Base-by-base conservation (phyloP, 2,888 invertebrate species). In the Loripinus fragilis region DNA sequence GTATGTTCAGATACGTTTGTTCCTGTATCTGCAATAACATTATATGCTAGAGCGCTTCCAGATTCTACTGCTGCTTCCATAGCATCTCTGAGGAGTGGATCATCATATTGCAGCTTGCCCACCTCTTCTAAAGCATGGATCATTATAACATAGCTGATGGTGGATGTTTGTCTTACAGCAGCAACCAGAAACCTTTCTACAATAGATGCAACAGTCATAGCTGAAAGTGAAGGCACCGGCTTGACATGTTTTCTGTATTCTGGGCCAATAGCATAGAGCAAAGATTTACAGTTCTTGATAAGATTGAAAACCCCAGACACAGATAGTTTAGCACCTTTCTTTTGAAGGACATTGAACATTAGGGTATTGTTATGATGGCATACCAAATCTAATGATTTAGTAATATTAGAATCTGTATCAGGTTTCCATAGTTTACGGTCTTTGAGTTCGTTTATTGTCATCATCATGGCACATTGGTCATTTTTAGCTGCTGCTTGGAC, bases 361-460 rank as follows among this genome's bases (percentile, higher is more conserved):
- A 45, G 23, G 25, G 38, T 33, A 38, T 70, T 70, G 17, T 33
- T 30, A 15, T 45, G 70, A 10, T 20, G 50, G 15, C 48, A 52
- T 12, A 33, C 23, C 10, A 55, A 15, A 2, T 38, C 41, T 20
- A 70, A 55, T 28, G 70, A 8, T n/a, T 3, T 35, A 17, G 35
- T 55, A 12, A 70, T 55, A 33, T 70, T 70, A 23, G 30, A 15
- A 28, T 70, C 70, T 3, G 33, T 33, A 20, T 28, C 12, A 17
- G 70, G 70, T 15, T 55, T 35, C 70, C 70, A 70, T 10, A 1
- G 8, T 17, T 41, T 28, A 1, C 30, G 3, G 7, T 30, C 33
- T 12, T 55, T 45, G 7, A 70, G 70, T 25, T 70, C 70, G 17
- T 70, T 50, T 12, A 70, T 52, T 23, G 70, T 70, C 50, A 52